Conservation (phyloP, 2,113 vertebrate genomes). For the Anhinga anhinga region DNA sequence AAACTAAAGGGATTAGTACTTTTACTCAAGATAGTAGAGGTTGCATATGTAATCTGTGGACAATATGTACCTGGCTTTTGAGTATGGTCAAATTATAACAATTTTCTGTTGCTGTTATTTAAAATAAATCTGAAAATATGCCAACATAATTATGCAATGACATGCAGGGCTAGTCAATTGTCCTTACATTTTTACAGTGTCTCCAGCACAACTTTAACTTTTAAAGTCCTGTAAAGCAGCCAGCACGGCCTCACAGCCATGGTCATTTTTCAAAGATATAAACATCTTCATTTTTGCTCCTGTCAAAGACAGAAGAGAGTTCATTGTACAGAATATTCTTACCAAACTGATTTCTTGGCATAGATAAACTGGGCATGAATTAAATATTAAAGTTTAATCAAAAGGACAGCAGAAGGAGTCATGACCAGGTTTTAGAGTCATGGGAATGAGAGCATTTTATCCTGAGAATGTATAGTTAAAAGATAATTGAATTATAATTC, state of each 20-base stretch:
- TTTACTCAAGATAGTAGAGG: neutral
- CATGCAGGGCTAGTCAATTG: neutral
- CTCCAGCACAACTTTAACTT: neutral
- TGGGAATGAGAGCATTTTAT: neutral
- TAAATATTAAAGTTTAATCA: slow-evolving; percentile 39
- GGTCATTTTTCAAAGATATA: neutral
- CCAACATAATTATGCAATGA: neutral
- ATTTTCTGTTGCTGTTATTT: neutral
- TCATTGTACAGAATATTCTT: neutral
- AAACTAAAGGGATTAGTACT: neutral
- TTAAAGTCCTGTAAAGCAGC: neutral
- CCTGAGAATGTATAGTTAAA: neutral
- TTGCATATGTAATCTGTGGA: neutral
- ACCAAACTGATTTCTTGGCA: neutral
- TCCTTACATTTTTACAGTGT: neutral
- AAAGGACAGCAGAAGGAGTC: neutral
- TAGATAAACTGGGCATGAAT: neutral
- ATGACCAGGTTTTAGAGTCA: neutral
- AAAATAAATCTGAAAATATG: neutral
- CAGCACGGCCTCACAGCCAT: neutral
- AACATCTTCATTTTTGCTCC: neutral
- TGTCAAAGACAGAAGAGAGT: slow-evolving; percentile 1
- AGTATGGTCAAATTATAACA: neutral
- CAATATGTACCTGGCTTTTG: neutral
- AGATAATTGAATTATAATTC: neutral